Evolutionary conservation across 2,888 invertebrate genomes (phyloP).

Genomic region (Acrobasis consociella): DNA sequence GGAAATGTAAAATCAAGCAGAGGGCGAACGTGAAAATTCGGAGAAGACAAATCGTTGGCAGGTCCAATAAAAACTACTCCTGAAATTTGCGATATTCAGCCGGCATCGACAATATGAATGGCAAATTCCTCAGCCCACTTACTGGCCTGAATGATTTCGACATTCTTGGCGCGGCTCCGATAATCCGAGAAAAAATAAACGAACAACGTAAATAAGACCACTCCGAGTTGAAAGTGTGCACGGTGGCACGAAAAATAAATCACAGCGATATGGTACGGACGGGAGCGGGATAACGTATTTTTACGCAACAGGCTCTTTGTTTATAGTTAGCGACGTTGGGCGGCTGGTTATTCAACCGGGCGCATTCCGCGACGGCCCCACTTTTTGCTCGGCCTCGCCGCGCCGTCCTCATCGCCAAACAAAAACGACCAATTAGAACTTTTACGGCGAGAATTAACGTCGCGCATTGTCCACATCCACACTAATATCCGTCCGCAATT

Average conservation of each 20-base stretch:
- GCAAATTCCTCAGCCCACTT: constrained; percentile 79
- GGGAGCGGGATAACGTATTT: constrained; percentile 70
- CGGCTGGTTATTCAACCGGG: constrained; percentile 80
- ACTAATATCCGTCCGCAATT: constrained; percentile 38
- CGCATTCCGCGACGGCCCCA: constrained; percentile 77
- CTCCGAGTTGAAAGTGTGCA: constrained; percentile 62
- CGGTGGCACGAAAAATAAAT: constrained; percentile 71
- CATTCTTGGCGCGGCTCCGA: constrained; percentile 80
- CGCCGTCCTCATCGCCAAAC: constrained; percentile 47
- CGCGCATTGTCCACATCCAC: constrained; percentile 58
- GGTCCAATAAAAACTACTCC: constrained; percentile 8
- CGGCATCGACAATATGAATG: constrained; percentile 73
- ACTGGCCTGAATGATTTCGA: constrained; percentile 82
- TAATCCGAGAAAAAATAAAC: constrained; percentile 77
- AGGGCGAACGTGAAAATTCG: too few relatives aligned
- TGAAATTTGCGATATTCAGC: constrained; percentile 51
- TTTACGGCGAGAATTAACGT: constrained; percentile 74
- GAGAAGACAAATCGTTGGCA: too few relatives aligned
- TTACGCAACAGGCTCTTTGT: constrained; percentile 79
- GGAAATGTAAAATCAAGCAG: too few relatives aligned
- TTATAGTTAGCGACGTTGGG: constrained; percentile 69
- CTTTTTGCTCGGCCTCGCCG: constrained; percentile 70
- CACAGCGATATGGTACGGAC: constrained; percentile 60
- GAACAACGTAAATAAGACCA: constrained; percentile 73
- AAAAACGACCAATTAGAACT: constrained; percentile 75